phyloP scores from a whole-genome alignment of 2,888 invertebrate genomes.

The Linnaemya vulpina region DNA sequence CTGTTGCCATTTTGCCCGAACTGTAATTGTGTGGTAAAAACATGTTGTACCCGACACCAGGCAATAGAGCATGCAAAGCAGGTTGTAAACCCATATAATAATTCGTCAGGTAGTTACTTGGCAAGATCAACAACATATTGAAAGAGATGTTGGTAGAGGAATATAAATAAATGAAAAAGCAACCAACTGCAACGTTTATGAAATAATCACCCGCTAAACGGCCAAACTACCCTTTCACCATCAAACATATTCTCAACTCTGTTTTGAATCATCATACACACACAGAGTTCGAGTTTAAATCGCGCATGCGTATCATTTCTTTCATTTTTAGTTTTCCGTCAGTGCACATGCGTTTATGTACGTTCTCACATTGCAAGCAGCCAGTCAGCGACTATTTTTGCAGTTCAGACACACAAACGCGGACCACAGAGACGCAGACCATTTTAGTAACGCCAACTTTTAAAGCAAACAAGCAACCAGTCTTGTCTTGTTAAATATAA shows the following conservation, averaged over 20 bases:
- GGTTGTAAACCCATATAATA: constrained; percentile 55
- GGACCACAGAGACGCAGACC: not conserved
- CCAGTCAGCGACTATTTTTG: constrained; percentile 28
- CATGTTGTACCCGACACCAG: constrained; percentile 32
- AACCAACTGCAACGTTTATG: constrained; percentile 53
- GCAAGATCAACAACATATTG: constrained; percentile 20
- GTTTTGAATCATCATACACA: not conserved
- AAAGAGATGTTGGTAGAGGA: constrained; percentile 12
- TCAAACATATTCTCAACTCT: constrained; percentile 7
- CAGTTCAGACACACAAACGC: not conserved
- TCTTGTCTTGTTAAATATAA: constrained; percentile 55
- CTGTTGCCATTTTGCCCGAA: not conserved
- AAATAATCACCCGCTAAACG: constrained; percentile 50
- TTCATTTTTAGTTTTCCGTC: constrained; percentile 52
- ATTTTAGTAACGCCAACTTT: constrained; percentile 36
- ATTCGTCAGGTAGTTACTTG: too few relatives aligned
- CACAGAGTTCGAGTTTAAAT: constrained; percentile 40
- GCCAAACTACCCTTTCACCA: not conserved
- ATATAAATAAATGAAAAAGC: constrained; percentile 39
- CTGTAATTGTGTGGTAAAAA: constrained; percentile 22
- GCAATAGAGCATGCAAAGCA: constrained; percentile 61
- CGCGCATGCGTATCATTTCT: constrained; percentile 68
- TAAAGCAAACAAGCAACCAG: constrained; percentile 27
- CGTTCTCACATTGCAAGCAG: constrained; percentile 21
- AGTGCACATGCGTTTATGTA: constrained; percentile 38